These are phyloP conservation scores for Thermophis baileyi DNA, from an alignment of 2,113 vertebrate genomes.

Conservation along the genomic window DNA sequence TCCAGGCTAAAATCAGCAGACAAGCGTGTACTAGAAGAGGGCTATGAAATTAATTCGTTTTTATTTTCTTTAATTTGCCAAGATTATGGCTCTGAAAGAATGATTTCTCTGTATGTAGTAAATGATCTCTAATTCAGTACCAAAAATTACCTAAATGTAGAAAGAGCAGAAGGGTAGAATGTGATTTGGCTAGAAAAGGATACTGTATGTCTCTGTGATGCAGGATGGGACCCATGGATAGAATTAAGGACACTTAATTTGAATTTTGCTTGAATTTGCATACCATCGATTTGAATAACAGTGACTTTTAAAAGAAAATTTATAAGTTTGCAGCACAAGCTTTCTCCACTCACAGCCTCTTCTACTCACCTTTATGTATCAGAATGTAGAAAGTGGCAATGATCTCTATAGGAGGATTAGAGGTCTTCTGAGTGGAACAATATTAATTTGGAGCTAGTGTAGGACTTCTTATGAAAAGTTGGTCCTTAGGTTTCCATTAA, in stretches of 20 bases:
- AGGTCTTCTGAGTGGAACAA: neutral
- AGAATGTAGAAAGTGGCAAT: neutral
- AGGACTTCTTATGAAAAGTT: neutral
- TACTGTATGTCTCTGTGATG: neutral
- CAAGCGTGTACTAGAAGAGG: neutral
- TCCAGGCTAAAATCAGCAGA: neutral
- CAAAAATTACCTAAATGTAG: neutral
- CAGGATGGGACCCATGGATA: neutral
- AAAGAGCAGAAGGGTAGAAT: neutral
- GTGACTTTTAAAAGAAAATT: neutral
- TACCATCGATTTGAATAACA: neutral
- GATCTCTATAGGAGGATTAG: neutral
- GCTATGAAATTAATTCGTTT: neutral
- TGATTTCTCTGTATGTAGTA: neutral
- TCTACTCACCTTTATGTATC: neutral
- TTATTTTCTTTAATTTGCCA: neutral
- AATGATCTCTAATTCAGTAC: neutral
- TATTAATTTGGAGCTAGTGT: neutral
- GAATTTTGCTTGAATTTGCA: neutral
- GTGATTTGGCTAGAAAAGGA: neutral
- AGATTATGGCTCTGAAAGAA: neutral
- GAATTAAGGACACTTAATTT: neutral
- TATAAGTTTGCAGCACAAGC: neutral
- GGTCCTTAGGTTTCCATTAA: neutral
- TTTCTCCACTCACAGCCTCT: neutral